phyloP scores from a whole-genome alignment of 2,113 vertebrate species.

The Oxyruncus cristatus region DNA sequence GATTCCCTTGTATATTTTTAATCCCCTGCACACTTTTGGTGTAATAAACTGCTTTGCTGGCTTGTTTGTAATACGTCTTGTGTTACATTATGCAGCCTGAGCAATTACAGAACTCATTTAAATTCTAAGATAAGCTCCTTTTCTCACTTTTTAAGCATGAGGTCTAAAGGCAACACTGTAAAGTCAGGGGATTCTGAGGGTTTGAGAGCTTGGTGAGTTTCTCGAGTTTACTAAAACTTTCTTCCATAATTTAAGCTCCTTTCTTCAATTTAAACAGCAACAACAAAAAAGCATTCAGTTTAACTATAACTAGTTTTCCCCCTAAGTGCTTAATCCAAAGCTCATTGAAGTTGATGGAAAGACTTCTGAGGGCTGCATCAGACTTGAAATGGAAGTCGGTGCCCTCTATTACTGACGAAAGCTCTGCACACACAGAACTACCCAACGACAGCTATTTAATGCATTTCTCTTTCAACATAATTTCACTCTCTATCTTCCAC shows the following conservation, averaged over 20 bases:
- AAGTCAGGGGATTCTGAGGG: background rate
- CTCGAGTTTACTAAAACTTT: background rate
- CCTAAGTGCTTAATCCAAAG: background rate
- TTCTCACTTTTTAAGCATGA: background rate
- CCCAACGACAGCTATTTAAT: background rate
- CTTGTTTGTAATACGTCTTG: constrained; percentile 20
- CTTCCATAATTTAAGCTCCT: background rate
- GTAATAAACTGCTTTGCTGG: constrained; percentile 1
- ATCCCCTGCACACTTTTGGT: background rate
- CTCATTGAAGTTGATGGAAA: background rate
- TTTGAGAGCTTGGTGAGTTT: background rate
- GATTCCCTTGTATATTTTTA: constrained; percentile 16
- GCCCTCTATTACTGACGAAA: background rate
- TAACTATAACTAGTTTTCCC: background rate
- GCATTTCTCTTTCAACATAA: background rate
- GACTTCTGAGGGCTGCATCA: background rate
- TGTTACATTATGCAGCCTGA: background rate
- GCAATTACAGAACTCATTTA: constrained; percentile 33
- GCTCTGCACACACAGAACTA: background rate
- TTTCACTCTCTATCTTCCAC: background rate
- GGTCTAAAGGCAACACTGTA: background rate
- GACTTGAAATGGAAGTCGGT: constrained; percentile 16
- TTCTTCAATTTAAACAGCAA: background rate
- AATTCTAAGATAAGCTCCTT: constrained; percentile 41
- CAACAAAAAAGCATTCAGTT: background rate